A percentile compares a stretch with the other conserved stretches of the same genome.
These are phyloP conservation scores for Rhinoderma darwinii DNA, from an alignment of 2,113 vertebrate genomes.

Conservation along the genomic window DNA sequence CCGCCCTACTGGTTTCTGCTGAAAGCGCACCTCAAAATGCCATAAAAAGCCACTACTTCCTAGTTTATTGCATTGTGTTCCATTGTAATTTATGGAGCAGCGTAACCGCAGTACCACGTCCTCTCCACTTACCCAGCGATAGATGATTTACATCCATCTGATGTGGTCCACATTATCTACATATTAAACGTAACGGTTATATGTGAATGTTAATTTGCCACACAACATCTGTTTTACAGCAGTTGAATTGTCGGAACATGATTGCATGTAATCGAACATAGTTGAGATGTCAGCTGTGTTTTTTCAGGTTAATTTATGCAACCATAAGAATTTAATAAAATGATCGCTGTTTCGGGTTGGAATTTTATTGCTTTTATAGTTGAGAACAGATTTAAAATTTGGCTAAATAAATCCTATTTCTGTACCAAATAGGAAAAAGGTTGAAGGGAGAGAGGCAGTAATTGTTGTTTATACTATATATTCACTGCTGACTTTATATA, in stretches of 20 bases:
- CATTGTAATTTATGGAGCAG: slow-evolving; percentile 10
- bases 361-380: slow-evolving; percentile 57
- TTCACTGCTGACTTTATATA: neutral
- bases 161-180: slow-evolving; percentile 38
- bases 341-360: slow-evolving; percentile 27
- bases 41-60: neutral
- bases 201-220: slow-evolving; percentile 48
- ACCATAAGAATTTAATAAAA: slow-evolving; percentile 60
- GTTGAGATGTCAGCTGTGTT: slow-evolving; percentile 51
- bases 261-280: slow-evolving; percentile 55
- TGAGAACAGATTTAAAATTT: slow-evolving; percentile 56
- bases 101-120: slow-evolving; percentile 9
- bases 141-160: slow-evolving; percentile 24
- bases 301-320: slow-evolving; percentile 55
- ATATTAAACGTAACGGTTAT: slow-evolving; percentile 38
- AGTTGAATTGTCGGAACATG: slow-evolving; percentile 49
- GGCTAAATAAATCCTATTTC: slow-evolving; percentile 44
- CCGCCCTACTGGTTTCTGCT: neutral
- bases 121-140: neutral
- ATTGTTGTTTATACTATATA: neutral
- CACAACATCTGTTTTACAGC: slow-evolving; percentile 58
- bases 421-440: slow-evolving; percentile 23
- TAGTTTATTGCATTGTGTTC: neutral
- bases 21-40: neutral
- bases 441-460: slow-evolving; percentile 14